Evolutionary conservation across 1,140 invertebrate species (phyloP).

Genomic region (Atopsyche davidsoni): DNA sequence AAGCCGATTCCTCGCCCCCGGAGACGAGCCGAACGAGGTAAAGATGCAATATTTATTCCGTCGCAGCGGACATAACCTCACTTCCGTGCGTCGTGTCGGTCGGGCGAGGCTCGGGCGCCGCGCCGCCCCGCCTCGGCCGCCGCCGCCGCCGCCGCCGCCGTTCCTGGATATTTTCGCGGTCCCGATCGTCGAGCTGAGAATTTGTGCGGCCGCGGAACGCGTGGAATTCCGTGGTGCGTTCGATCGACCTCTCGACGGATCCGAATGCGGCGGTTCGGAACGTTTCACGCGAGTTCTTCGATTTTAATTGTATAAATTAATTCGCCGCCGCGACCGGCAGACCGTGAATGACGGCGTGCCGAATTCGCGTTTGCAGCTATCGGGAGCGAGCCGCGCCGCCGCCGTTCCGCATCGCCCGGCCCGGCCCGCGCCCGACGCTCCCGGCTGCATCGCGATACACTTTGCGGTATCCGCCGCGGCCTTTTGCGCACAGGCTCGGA

Average conservation of each 20-base stretch:
- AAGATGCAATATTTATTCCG: conserved; percentile 23
- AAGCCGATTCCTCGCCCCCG: conserved; percentile 33
- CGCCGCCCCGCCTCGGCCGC: conserved; percentile 31
- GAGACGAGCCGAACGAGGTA: conserved; percentile 18
- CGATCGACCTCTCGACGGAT: conserved; percentile 3
- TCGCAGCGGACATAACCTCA: conserved; percentile 23
- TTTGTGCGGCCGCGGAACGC: not conserved
- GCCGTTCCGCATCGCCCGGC: too few species aligned
- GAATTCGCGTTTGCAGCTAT: conserved; percentile 64
- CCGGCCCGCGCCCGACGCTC: too few species aligned
- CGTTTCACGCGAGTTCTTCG: conserved; percentile 18
- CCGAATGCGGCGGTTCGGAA: conserved; percentile 21
- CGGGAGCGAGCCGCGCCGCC: conserved; percentile 96
- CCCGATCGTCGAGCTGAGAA: too few species aligned
- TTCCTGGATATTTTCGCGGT: too few species aligned
- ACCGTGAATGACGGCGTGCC: conserved; percentile 20
- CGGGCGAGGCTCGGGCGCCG: conserved; percentile 33
- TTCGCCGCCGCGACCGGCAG: conserved; percentile 5
- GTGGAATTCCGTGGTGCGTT: not conserved
- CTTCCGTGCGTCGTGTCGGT: conserved; percentile 34
- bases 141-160: conserved; percentile 27
- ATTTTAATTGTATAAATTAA: conserved; percentile 32
- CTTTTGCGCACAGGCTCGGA: too few species aligned
- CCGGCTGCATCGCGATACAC: too few species aligned
- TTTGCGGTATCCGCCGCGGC: too few species aligned